Evolutionary conservation across 2,888 invertebrate genomes (phyloP), one percentile per base, ranked within the genome.

Genomic region (Stenichneumon culpator): DNA sequence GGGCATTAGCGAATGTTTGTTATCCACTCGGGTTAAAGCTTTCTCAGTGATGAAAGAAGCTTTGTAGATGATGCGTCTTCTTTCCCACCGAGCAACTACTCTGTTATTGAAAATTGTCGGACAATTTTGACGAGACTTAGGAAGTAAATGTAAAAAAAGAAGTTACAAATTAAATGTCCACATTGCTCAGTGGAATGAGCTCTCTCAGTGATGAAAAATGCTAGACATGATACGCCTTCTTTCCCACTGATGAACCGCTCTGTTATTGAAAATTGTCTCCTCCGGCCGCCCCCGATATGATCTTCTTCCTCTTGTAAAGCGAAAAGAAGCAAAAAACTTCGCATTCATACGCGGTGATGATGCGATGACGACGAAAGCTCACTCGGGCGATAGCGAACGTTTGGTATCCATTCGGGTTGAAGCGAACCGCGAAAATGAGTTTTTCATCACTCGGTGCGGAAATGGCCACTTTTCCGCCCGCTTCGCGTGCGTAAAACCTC

Each of bases 131-230:
- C 39, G 1, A 9, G 39, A 9, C 7, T 39, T 5, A 39, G 39
- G 0, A 39, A n/a, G 16, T 0, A 5, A 16, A 50, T 1, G n/a
- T 14, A n/a, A 44, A 73, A 67, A 67, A 80, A 79, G 65, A 80
- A 79, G 65, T 65, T 54, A 39, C 44, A 28, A 52, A 73, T 72
- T 39, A 28, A 28, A 39, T 4, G 6, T 70, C 19, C n/a, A 36
- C 9, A 44, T 32, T 25, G 63, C 14, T 14, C 14, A 47, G 3
- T 22, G 22, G 22, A 28, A 52, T 6, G 39, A 73, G 14, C 72
- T 80, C 70, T 65, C 25, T 39, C 44, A 16, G 28, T 28, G 65
- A 72, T 79, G 54, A 67, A 73, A 80, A 80, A 80, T n/a, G 25
- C 3, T 47, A 1, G 0, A 16, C 14, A 47, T 9, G 47, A 47